Conservation (phyloP, 2,797 vertebrate genomes). For the Bovichtus diacanthus region DNA sequence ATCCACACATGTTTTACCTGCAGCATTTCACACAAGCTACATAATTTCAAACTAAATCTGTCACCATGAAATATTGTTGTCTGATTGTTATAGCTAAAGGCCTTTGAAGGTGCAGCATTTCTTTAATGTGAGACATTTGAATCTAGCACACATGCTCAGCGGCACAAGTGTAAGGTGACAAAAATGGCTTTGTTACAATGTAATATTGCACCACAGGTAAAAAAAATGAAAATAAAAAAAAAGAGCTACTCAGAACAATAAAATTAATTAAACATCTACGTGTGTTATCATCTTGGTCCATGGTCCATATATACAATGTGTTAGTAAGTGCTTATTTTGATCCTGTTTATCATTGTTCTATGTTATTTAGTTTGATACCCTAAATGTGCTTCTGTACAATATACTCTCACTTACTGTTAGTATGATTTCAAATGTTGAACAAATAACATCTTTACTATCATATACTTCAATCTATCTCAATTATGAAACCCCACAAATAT, state of each 20-base stretch:
- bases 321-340: neutral
- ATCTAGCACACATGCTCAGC: neutral
- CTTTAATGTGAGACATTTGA: neutral
- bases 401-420: neutral
- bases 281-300: neutral
- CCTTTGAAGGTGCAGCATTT: neutral
- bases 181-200: neutral
- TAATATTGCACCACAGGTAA: neutral
- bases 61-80: slow-evolving; percentile 2
- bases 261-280: neutral
- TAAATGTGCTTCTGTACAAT: neutral
- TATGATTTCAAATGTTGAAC: neutral
- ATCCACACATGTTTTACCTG: neutral
- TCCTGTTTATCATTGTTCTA: neutral
- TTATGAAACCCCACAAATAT: neutral
- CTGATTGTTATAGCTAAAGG: slow-evolving; percentile 2
- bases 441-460: neutral
- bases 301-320: neutral
- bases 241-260: neutral
- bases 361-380: neutral
- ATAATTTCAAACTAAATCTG: neutral
- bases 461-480: neutral
- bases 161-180: neutral
- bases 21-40: neutral
- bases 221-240: no score